A percentile compares a stretch with the other conserved stretches of the same genome.
phyloP scores from a whole-genome alignment of 2,113 vertebrate genomes.

The Myotis lucifugus region DNA sequence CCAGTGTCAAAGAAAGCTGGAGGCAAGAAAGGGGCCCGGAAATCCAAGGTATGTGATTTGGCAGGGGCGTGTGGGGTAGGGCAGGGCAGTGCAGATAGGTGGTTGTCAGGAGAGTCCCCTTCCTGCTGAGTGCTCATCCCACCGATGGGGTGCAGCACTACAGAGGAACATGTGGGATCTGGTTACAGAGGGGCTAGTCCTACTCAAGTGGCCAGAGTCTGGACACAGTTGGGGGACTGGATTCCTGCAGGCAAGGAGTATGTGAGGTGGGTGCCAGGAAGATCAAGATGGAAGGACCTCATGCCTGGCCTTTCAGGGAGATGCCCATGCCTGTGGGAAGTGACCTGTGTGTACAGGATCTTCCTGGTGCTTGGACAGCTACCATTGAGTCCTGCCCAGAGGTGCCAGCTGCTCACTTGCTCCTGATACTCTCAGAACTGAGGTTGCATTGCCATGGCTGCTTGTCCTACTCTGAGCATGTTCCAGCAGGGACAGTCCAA shows the following conservation, averaged over 20 bases:
- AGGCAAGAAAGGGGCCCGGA: conserved; percentile 90
- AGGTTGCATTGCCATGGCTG: neutral
- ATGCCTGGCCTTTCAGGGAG: neutral
- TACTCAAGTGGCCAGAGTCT: neutral
- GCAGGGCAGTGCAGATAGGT: neutral
- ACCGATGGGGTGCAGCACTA: too few relatives aligned
- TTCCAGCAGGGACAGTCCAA: neutral
- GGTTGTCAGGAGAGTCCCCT: neutral
- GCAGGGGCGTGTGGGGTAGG: neutral
- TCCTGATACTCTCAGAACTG: neutral
- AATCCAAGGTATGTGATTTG: conserved; percentile 89
- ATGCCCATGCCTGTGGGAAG: rapidly evolving
- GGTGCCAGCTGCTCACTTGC: neutral
- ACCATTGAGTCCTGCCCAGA: neutral
- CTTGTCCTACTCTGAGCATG: neutral
- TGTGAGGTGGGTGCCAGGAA: too few relatives aligned
- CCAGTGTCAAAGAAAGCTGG: conserved; percentile 88
- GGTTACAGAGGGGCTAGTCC: neutral
- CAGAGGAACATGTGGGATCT: neutral
- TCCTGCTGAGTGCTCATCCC: neutral
- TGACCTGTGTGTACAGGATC: neutral
- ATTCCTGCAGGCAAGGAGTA: neutral
- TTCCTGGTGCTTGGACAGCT: neutral
- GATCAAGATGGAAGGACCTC: neutral
- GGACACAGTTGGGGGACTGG: neutral